Conservation (phyloP, 2,888 invertebrate species). For the Euproctis similis region DNA sequence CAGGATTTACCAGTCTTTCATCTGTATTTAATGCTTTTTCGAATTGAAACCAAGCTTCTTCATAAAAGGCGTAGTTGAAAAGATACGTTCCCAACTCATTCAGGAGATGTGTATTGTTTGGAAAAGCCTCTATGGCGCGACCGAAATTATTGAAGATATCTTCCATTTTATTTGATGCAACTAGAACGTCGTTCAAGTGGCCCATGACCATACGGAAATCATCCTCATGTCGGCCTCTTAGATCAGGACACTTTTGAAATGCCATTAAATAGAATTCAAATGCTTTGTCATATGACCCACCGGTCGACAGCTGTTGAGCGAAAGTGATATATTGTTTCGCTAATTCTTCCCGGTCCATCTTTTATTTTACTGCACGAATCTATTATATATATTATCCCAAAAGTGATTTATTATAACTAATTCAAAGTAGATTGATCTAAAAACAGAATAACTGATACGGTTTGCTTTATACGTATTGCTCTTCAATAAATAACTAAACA, state of each 20-base stretch:
- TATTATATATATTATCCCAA: too few species aligned
- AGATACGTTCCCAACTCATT: conserved; percentile 57
- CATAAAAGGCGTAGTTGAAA: conserved; percentile 70
- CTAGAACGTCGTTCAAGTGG: conserved; percentile 35
- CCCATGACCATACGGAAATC: conserved; percentile 44
- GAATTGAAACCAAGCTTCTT: conserved; percentile 76
- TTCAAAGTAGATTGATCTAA: too few species aligned
- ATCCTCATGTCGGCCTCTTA: conserved; percentile 30
- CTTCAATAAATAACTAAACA: too few species aligned
- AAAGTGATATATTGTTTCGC: conserved; percentile 30
- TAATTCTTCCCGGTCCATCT: conserved; percentile 36
- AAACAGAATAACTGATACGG: too few species aligned
- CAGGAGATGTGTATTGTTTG: conserved; percentile 39
- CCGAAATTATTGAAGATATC: conserved; percentile 48
- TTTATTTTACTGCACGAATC: too few species aligned
- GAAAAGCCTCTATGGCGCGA: conserved; percentile 38
- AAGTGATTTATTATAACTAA: too few species aligned
- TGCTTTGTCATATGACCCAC: conserved; percentile 38
- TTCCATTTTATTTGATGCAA: conserved; percentile 31
- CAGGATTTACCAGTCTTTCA: conserved; percentile 71
- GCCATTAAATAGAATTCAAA: conserved; percentile 45
- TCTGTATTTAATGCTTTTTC: conserved; percentile 67
- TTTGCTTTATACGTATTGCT: too few species aligned
- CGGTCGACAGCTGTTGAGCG: conserved; percentile 35
- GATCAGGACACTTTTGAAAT: conserved; percentile 35